phyloP scores from a whole-genome alignment of 2,888 invertebrate genomes.

The Drosophila recens region DNA sequence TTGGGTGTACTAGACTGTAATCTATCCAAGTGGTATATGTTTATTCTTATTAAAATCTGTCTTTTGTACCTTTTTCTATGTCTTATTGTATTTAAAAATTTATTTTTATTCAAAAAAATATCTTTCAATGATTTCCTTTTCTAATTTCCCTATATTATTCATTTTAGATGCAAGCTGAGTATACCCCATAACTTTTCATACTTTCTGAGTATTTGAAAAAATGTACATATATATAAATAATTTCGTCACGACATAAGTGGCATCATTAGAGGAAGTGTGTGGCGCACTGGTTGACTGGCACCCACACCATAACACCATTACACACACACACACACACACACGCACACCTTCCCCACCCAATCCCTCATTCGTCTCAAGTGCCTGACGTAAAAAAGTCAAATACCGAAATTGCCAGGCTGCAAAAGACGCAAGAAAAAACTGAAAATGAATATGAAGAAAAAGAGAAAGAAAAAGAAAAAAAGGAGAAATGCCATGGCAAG shows the following conservation, averaged over 20 bases:
- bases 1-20: background rate
- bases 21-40: background rate
- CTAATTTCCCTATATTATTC: too few relatives aligned
- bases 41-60: too few relatives aligned
- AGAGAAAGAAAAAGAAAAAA: constrained; percentile 4
- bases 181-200: background rate
- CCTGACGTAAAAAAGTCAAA: constrained; percentile 78
- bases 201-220: constrained; percentile 49
- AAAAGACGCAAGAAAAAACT: constrained; percentile 20
- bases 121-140: too few relatives aligned
- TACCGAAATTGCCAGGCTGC: constrained; percentile 72
- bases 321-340: constrained; percentile 11
- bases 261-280: constrained; percentile 77
- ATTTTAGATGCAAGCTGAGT: background rate
- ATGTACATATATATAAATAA: constrained; percentile 69
- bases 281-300: constrained; percentile 60
- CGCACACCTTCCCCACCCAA: constrained; percentile 8
- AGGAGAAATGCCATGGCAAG: constrained; percentile 57
- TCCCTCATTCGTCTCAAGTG: constrained; percentile 67
- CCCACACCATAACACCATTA: constrained; percentile 21
- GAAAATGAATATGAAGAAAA: constrained; percentile 25
- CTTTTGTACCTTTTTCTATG: too few relatives aligned
- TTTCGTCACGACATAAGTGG: constrained; percentile 82
- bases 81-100: background rate
- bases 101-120: too few relatives aligned